Conservation (phyloP, 1,140 invertebrate genomes). For the Drosophila orosa region DNA sequence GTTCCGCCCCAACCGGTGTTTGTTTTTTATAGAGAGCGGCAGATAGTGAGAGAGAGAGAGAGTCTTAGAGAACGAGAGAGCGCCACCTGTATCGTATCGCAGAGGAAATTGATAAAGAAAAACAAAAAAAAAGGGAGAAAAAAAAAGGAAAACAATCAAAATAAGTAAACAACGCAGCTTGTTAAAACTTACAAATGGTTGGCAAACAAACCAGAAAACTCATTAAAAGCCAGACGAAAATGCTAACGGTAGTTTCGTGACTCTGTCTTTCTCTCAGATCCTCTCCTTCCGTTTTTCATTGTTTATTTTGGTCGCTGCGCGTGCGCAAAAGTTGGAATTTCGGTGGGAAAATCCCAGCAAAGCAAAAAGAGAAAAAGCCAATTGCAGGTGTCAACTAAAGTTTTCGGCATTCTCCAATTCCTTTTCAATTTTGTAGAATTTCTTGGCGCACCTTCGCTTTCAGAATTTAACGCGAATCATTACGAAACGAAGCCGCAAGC, state of each 20-base stretch:
- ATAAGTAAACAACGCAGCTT: slow-evolving; percentile 62
- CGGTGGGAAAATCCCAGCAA: slow-evolving; percentile 35
- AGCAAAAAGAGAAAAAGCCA: slow-evolving; percentile 18
- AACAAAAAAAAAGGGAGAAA: slow-evolving; percentile 37
- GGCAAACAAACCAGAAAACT: slow-evolving; percentile 70
- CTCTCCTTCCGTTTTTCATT: slow-evolving; percentile 14
- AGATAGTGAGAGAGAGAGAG: slow-evolving; percentile 12
- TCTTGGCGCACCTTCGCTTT: slow-evolving; percentile 47
- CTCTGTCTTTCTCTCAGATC: slow-evolving; percentile 14
- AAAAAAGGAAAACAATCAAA: slow-evolving; percentile 53
- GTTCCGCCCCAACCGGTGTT: slow-evolving; percentile 66
- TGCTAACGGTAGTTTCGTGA: slow-evolving; percentile 71
- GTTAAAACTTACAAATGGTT: slow-evolving; percentile 72
- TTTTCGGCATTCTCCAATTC: slow-evolving; percentile 19
- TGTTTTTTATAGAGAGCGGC: slow-evolving; percentile 59
- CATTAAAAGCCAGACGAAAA: slow-evolving; percentile 58
- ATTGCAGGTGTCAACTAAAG: slow-evolving; percentile 59
- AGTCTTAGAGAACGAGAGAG: slow-evolving; percentile 16
- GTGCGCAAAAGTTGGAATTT: slow-evolving; percentile 43
- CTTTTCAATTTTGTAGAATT: slow-evolving; percentile 39
- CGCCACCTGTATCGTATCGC: slow-evolving; percentile 32
- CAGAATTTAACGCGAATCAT: slow-evolving; percentile 57
- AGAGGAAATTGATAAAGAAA: slow-evolving; percentile 56
- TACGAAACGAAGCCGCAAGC: slow-evolving; percentile 26
- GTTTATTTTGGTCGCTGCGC: slow-evolving; percentile 54